phyloP scores from a whole-genome alignment of 1,140 invertebrate species.

The Zaprionus tsacasi region DNA sequence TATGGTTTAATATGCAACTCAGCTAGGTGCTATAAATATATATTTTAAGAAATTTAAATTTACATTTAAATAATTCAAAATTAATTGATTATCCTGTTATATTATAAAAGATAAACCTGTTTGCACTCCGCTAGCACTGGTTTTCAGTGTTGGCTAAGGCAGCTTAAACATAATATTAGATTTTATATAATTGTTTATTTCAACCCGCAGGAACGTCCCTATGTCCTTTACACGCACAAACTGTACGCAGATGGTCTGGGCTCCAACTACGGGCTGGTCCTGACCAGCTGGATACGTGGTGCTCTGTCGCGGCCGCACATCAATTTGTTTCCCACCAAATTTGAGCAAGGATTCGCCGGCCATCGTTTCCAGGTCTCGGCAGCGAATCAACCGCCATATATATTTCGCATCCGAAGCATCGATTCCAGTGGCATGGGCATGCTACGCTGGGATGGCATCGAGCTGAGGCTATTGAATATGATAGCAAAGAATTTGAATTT shows the following conservation, averaged over 20 bases:
- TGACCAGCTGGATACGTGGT: constrained; percentile 88
- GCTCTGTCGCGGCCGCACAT: constrained; percentile 86
- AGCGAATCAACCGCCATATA: constrained; percentile 89
- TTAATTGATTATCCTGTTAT: no score
- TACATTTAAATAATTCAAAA: no score
- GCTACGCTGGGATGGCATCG: constrained; percentile 87
- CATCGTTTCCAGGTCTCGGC: constrained; percentile 88
- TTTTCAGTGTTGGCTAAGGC: neutral
- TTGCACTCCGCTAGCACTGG: neutral
- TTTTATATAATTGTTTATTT: neutral
- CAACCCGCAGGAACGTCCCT: constrained; percentile 86
- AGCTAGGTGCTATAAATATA: no score
- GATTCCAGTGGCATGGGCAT: constrained; percentile 58
- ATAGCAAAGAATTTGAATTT: constrained; percentile 88
- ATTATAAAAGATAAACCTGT: no score
- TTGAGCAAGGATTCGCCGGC: constrained; percentile 88
- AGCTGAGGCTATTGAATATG: constrained; percentile 87
- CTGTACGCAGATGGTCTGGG: constrained; percentile 89
- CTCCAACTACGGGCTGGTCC: constrained; percentile 86
- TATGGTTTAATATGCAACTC: no score
- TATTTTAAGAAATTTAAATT: no score
- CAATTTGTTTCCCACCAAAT: constrained; percentile 88
- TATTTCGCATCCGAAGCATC: constrained; percentile 86
- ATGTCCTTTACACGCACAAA: constrained; percentile 89
- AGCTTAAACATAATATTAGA: neutral